Conservation (phyloP, 2,888 invertebrate genomes). For the Ametastegia equiseti region DNA sequence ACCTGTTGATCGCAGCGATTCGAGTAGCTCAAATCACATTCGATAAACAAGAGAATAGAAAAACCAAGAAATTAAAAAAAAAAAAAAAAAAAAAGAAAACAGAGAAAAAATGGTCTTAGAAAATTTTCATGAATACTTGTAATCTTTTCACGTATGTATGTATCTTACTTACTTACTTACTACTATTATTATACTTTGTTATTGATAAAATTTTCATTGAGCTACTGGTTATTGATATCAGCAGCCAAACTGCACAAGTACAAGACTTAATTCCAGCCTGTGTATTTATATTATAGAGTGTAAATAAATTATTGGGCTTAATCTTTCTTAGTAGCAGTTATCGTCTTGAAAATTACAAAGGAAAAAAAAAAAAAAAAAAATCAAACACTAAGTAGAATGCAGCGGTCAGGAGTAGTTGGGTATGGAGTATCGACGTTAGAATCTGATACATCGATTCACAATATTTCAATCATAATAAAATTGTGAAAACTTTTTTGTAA, state of each 20-base stretch:
- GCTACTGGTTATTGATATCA: slow-evolving; percentile 13
- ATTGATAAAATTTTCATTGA: background rate
- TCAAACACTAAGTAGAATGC: slow-evolving; percentile 18
- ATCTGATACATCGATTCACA: background rate
- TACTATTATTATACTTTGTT: background rate
- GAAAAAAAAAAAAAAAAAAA: background rate
- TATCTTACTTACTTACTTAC: background rate
- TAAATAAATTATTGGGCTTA: slow-evolving; percentile 45
- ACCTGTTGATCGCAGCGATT: background rate
- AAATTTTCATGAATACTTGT: background rate
- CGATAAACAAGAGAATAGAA: background rate
- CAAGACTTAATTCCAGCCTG: slow-evolving; percentile 46
- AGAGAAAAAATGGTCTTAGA: background rate
- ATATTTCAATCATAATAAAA: background rate
- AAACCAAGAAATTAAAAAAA: too few species aligned
- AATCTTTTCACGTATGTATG: background rate
- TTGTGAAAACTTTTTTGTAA: background rate
- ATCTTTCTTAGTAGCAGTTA: slow-evolving; percentile 30
- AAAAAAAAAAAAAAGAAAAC: too few species aligned
- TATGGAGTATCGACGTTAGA: slow-evolving; percentile 6
- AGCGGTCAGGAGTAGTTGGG: slow-evolving; percentile 1
- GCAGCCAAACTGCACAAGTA: slow-evolving; percentile 36
- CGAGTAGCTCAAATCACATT: background rate
- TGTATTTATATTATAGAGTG: slow-evolving; percentile 44
- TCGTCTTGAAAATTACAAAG: background rate